Base-by-base conservation (phyloP, 2,888 invertebrate genomes). In the Parasteatoda lunata region DNA sequence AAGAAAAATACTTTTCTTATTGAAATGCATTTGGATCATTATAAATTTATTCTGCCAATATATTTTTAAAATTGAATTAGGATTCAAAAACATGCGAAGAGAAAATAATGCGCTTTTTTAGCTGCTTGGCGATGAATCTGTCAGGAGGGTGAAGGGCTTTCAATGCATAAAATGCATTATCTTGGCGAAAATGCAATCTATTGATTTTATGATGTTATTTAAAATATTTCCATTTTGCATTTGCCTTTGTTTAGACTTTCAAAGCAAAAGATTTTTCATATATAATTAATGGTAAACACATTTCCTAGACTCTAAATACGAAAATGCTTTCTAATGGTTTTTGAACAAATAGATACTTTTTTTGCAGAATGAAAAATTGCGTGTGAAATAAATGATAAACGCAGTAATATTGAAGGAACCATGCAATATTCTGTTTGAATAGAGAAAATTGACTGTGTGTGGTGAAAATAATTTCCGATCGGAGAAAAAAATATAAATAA, bases 1-100 rank as follows among this genome's bases (percentile, higher is more conserved):
- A 73, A 65, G n/a, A 47, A 80, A 73, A 80, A 64, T 49, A 8
- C 45, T 49, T 9, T 70, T 30, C 30, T 13, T 70, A 71, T 64
- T n/a, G 48, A n/a, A 70, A 47, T 65, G 51, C n/a, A 64, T 65
- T 73, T 72, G 65, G 80, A 80, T 80, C 80, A 80, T 80, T 80
- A 80, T 80, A 80, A 80, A 80, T 72, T 72, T 80, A 72, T 66
- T 66, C 72, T 54, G 52, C 45, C 51, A 73, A 65, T 51, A 51
- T 65, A 15, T 65, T 80, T 66, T 52, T 64, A 52, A 80, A 80
- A 73, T 80, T 66, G 49, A 59, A 66, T 52, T n/a, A 51, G 66
- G 70, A 49, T 72, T 64, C 64, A 64, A 71, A 79, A 79, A 59
- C 71, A 30, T 51, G 70, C 13, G 66, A 30, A 48, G 45, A 9